Evolutionary conservation across 2,797 vertebrate genomes (phyloP), one percentile per base, ranked within the genome.

Genomic region (Nothura maculosa): DNA sequence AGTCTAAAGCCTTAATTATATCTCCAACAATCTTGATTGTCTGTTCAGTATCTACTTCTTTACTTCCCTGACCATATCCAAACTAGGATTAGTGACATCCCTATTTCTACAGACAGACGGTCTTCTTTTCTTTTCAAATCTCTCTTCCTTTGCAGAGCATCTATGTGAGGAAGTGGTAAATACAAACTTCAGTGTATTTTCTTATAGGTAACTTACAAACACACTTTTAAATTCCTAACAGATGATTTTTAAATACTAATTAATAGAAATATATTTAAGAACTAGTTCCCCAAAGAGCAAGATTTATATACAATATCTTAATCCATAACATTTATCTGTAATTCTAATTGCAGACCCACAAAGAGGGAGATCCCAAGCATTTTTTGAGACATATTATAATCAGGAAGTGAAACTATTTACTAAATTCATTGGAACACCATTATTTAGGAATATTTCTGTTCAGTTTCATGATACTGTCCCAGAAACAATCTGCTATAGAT

Each of bases 281-380:
- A 67, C 24, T 60, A 64, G 0, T 6, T 7, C 4, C 15, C 6
- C 77, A 78, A 61, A 27, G 7, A 72, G 38, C 38, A 69, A 27
- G 7, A 81, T 66, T 68, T 78, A 9, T 45, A 13, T 66, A 27
- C 30, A 72, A 36, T 68, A 10, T 5, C 61, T 60, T 62, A 47
- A 74, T 60, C 24, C 4, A 30, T 25, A 27, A 14, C 4, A 21
- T 50, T 69, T 43, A 69, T 58, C 73, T 28, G 45, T 1, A 15
- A 13, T 81, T 68, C 16, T 5, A n/a, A 6, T 42, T 72, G 12
- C 6, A 88, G 10, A 1, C 10, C 15, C 16, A 83, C 9, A 43
- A 60, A 25, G 19, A 0, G 6, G 6, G 5, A 66, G 0, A 2
- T 42, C 17, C 4, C 10, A 67, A 74, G 55, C 28, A 36, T 3